These are phyloP conservation scores for Rhyacophila evoluta DNA, from an alignment of 2,888 invertebrate species.

Conservation along the genomic window DNA sequence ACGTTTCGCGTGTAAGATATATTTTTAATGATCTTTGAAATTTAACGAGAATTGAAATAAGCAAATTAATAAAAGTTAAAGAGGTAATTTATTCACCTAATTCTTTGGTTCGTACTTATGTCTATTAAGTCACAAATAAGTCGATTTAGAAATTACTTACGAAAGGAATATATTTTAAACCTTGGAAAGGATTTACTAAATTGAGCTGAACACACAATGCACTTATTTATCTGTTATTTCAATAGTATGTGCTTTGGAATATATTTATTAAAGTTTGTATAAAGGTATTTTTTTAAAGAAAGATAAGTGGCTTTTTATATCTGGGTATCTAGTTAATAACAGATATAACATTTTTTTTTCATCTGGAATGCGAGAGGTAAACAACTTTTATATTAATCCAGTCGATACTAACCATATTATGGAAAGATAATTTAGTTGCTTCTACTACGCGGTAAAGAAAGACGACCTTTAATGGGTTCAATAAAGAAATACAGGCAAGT, in stretches of 20 bases:
- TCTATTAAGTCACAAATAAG: constrained; percentile 22
- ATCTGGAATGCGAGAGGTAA: too few species aligned
- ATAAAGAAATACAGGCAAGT: too few species aligned
- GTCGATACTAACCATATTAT: too few species aligned
- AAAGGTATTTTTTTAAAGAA: neutral
- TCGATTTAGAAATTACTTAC: neutral
- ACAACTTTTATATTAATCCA: too few species aligned
- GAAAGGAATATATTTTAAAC: constrained; percentile 18
- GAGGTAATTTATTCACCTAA: neutral
- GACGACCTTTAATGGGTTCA: too few species aligned
- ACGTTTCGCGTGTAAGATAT: neutral
- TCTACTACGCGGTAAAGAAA: too few species aligned
- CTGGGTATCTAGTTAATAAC: too few species aligned
- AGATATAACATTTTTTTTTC: too few species aligned
- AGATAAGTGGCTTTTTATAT: neutral
- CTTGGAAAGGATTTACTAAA: neutral
- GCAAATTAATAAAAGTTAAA: neutral
- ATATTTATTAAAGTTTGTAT: too few species aligned
- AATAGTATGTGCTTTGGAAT: neutral
- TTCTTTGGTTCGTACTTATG: constrained; percentile 1
- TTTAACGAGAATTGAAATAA: neutral
- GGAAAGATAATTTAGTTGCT: too few species aligned
- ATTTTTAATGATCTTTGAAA: neutral
- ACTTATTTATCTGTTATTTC: neutral
- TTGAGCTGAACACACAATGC: constrained; percentile 12